phyloP scores from a whole-genome alignment of 2,888 invertebrate genomes.

The Linnaemya tessellans region DNA sequence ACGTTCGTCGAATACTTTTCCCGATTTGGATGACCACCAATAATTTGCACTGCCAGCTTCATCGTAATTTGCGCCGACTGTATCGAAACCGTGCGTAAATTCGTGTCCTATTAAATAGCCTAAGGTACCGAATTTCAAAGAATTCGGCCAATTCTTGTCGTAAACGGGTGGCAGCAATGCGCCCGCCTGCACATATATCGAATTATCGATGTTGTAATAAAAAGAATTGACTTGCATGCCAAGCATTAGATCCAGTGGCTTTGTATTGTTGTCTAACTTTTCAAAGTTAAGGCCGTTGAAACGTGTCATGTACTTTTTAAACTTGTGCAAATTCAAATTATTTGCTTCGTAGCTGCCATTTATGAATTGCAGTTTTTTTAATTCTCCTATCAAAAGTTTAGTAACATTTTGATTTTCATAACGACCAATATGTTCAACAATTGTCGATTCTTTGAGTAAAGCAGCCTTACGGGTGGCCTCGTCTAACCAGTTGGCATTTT shows the following conservation, averaged over 20 bases:
- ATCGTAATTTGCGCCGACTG: slow-evolving; percentile 76
- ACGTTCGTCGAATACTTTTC: slow-evolving; percentile 76
- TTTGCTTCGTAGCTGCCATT: slow-evolving; percentile 75
- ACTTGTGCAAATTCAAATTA: slow-evolving; percentile 75
- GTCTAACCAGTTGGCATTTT: slow-evolving; percentile 80
- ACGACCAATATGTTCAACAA: slow-evolving; percentile 75
- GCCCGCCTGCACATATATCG: slow-evolving; percentile 80
- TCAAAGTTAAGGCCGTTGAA: slow-evolving; percentile 75
- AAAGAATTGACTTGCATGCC: slow-evolving; percentile 80
- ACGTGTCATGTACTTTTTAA: slow-evolving; percentile 74
- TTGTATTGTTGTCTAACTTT: slow-evolving; percentile 72
- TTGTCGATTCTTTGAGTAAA: slow-evolving; percentile 76
- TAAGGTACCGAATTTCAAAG: slow-evolving; percentile 79
- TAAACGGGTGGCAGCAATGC: slow-evolving; percentile 79
- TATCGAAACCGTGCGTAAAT: slow-evolving; percentile 80
- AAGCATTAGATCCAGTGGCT: slow-evolving; percentile 77
- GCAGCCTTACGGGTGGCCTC: slow-evolving; percentile 77
- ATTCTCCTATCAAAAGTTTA: slow-evolving; percentile 75
- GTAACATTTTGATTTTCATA: slow-evolving; percentile 74
- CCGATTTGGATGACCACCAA: slow-evolving; percentile 80
- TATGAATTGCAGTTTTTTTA: slow-evolving; percentile 74
- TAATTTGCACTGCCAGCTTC: slow-evolving; percentile 72
- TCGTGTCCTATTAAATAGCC: slow-evolving; percentile 81
- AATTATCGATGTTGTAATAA: slow-evolving; percentile 80
- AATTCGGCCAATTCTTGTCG: slow-evolving; percentile 78